Evolutionary conservation across 2,113 vertebrate species (phyloP).

Genomic region (Hystrix cristata): DNA sequence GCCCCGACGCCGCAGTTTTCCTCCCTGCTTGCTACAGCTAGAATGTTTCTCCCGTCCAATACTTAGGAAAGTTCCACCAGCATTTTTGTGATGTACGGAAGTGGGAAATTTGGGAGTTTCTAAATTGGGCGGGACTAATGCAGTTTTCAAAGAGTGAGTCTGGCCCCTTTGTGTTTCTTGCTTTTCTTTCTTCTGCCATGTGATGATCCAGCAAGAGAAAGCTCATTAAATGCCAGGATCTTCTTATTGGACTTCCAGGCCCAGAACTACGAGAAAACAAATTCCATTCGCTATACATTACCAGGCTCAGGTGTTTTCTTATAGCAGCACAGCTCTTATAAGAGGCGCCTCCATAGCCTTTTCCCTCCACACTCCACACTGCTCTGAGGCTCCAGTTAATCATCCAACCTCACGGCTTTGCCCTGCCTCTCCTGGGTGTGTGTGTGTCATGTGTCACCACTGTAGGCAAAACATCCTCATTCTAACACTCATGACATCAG

Average conservation of each 20-base stretch:
- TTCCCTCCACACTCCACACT: no score
- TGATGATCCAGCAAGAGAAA: background rate
- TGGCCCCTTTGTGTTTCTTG: background rate
- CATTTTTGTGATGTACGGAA: background rate
- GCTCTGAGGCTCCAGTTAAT: background rate
- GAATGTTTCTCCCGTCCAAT: background rate
- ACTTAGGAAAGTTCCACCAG: background rate
- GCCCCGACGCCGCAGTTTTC: background rate
- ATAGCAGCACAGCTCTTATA: background rate
- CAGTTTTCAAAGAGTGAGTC: no score
- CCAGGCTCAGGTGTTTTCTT: background rate
- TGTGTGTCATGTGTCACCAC: background rate
- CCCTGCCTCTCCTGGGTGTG: no score
- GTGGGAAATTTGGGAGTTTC: background rate
- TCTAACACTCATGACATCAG: background rate
- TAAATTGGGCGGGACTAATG: background rate
- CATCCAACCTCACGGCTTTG: background rate
- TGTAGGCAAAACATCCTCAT: background rate
- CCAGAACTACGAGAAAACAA: background rate
- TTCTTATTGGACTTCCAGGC: background rate
- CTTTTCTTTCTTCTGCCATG: background rate
- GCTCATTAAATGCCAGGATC: background rate
- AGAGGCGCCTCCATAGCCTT: background rate
- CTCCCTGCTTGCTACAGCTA: background rate
- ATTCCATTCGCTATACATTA: background rate